These are phyloP conservation scores for Drosophila hydei DNA, from an alignment of 1,140 invertebrate genomes.

Conservation along the genomic window DNA sequence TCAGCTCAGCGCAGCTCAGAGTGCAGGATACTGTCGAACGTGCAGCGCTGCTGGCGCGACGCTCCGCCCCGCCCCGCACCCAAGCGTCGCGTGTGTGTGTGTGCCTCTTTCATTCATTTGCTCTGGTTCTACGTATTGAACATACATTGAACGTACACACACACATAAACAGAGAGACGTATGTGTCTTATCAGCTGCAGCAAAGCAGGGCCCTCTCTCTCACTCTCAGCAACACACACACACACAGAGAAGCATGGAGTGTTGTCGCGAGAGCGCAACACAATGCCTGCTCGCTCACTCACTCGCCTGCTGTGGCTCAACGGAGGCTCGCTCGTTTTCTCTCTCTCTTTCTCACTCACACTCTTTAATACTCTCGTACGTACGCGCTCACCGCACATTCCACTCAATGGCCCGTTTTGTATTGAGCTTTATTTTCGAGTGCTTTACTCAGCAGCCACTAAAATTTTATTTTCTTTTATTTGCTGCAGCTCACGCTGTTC, in stretches of 20 bases:
- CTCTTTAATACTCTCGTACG: constrained; percentile 9
- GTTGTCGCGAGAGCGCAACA: constrained; percentile 16
- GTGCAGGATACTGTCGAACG: constrained; percentile 42
- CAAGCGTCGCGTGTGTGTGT: constrained; percentile 5
- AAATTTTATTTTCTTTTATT: constrained; percentile 44
- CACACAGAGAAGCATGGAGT: background rate
- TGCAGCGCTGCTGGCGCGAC: constrained; percentile 41
- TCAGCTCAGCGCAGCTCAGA: constrained; percentile 35
- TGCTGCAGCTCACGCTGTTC: constrained; percentile 7
- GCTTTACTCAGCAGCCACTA: constrained; percentile 25
- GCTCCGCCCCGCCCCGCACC: constrained; percentile 33
- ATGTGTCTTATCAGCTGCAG: constrained; percentile 77
- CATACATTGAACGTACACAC: constrained; percentile 73
- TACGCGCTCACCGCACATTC: constrained; percentile 31
- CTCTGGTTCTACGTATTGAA: constrained; percentile 74
- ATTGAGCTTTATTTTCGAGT: constrained; percentile 71
- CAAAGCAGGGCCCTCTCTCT: constrained; percentile 43
- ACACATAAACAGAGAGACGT: constrained; percentile 18
- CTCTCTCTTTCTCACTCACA: background rate
- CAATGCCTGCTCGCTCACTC: constrained; percentile 25
- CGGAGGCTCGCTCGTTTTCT: constrained; percentile 18
- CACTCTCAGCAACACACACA: constrained; percentile 26
- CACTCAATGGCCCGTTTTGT: constrained; percentile 74
- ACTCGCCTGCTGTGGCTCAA: constrained; percentile 14
- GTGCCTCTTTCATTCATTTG: constrained; percentile 72